These are phyloP conservation scores for Epinephelus moara DNA, from an alignment of 2,113 vertebrate species.

Conservation along the genomic window DNA sequence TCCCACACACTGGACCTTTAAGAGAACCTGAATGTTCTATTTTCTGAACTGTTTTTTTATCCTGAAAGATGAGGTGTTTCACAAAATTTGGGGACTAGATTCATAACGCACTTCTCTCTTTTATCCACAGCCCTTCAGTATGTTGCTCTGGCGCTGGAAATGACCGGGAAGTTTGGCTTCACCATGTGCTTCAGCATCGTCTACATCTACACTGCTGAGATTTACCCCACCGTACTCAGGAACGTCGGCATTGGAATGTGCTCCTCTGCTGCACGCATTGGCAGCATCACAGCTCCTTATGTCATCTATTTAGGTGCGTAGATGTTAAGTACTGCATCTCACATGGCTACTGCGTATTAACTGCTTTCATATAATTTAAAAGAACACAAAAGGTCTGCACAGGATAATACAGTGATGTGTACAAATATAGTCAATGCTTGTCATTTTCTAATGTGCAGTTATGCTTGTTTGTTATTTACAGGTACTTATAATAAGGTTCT, in stretches of 20 bases:
- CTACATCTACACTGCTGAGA: constrained; percentile 95
- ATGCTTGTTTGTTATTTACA: constrained; percentile 56
- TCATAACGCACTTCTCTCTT: not conserved
- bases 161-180: constrained; percentile 94
- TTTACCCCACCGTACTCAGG: constrained; percentile 94
- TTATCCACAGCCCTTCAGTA: constrained; percentile 80
- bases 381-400: not conserved
- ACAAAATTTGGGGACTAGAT: not conserved
- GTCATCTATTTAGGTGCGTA: constrained; percentile 90
- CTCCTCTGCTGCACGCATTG: constrained; percentile 92
- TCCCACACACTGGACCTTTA: too few relatives aligned
- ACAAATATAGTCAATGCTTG: not conserved
- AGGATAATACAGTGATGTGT: not conserved
- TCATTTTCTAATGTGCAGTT: not conserved
- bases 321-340: not conserved
- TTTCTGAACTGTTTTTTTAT: not conserved
- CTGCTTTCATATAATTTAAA: not conserved
- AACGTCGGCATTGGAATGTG: constrained; percentile 96
- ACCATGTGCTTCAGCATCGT: constrained; percentile 92
- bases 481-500: constrained; percentile 90
- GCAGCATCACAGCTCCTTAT: constrained; percentile 94
- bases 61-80: not conserved
- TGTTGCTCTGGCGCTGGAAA: constrained; percentile 87
- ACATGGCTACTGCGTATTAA: not conserved
- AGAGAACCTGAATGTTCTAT: not conserved